These are phyloP conservation scores for Zoroaster sp. DNA, from an alignment of 53 echinoderm and acorn worm species.

Conservation along the genomic window DNA sequence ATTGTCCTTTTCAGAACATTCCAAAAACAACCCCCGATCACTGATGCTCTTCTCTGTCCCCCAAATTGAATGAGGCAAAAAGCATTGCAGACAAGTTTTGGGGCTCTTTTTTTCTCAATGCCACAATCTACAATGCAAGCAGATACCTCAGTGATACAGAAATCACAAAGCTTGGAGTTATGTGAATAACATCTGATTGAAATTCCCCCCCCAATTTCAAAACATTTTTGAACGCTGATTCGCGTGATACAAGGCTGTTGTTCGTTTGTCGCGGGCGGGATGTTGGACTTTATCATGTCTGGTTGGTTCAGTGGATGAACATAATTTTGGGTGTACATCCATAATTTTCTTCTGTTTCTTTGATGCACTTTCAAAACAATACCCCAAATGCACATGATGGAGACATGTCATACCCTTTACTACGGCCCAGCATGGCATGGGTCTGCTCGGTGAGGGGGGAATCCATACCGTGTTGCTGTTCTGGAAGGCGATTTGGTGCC, in stretches of 20 bases:
- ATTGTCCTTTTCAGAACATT: neutral
- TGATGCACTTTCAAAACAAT: neutral
- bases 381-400: conserved; percentile 1
- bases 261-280: neutral
- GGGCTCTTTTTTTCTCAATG: neutral
- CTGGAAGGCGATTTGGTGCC: neutral
- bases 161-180: conserved; percentile 10
- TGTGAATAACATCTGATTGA: neutral
- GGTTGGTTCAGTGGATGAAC: too few species aligned
- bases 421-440: neutral
- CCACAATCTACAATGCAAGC: neutral
- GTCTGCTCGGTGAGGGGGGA: neutral
- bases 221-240: too few species aligned
- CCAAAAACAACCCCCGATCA: neutral
- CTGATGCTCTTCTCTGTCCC: neutral
- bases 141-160: neutral
- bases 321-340: neutral
- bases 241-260: too few species aligned
- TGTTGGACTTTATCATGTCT: neutral
- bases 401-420: neutral
- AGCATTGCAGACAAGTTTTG: neutral
- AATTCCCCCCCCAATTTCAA: neutral
- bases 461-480: neutral
- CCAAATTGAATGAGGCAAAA: neutral
- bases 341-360: neutral